phyloP scores from a whole-genome alignment of 2,888 invertebrate genomes.

The Mythimna vitellina region DNA sequence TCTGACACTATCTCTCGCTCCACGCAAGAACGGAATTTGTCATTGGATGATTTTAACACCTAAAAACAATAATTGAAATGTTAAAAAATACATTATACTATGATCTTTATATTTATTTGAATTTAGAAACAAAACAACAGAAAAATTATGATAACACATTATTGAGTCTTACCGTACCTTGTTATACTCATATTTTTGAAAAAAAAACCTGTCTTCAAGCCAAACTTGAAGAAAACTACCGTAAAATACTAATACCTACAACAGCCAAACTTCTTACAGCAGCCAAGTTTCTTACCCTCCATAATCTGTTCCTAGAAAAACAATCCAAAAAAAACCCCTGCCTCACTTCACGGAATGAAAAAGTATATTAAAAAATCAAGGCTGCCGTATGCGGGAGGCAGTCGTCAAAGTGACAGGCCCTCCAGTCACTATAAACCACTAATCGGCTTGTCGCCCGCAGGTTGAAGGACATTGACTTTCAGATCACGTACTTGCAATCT shows the following conservation, averaged over 20 bases:
- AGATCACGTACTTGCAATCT: constrained; percentile 88
- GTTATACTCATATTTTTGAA: too few relatives aligned
- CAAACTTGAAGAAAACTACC: neutral
- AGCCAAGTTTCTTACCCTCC: constrained; percentile 1
- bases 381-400: constrained; percentile 45
- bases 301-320: constrained; percentile 38
- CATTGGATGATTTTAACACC: too few relatives aligned
- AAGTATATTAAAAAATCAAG: constrained; percentile 60
- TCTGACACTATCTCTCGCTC: too few relatives aligned
- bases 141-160: too few relatives aligned
- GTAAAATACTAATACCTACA: neutral
- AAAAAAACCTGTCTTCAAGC: neutral
- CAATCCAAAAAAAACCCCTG: constrained; percentile 17
- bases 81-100: neutral
- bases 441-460: constrained; percentile 86
- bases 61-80: too few relatives aligned
- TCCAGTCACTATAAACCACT: constrained; percentile 74
- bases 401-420: constrained; percentile 66
- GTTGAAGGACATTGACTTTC: constrained; percentile 80
- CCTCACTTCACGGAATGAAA: constrained; percentile 43
- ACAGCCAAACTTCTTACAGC: neutral
- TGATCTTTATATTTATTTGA: neutral
- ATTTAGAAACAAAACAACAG: neutral
- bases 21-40: too few relatives aligned
- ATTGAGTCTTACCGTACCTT: too few relatives aligned